Base-by-base conservation (phyloP, 2,113 vertebrate genomes). In the Tragelaphus scriptus region DNA sequence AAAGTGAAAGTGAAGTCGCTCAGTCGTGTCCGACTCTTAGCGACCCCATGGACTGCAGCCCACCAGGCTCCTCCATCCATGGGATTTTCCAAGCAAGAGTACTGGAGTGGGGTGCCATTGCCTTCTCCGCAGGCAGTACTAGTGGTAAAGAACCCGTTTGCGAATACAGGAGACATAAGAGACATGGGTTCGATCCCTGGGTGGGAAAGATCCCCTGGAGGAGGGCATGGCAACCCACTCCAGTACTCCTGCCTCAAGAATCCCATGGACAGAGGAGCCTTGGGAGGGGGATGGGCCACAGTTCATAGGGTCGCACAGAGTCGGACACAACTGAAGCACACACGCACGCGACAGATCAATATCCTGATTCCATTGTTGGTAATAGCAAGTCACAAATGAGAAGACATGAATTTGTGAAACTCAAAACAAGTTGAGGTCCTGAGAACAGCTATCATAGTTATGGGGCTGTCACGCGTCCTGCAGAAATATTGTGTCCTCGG, bases 271-370 rank as follows among this genome's bases (percentile, higher is more conserved):
- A 21, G 65, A 71, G 9, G 65, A 71, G 17, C 65, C 65, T 71
- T 4, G 2, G 8, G n/a, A 71, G n/a, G 17, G 4, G n/a, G 9
- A 19, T 21, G 4, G n/a, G n/a, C 65, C 36, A 19, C 65, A 71
- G 2, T 36, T 71, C n/a, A 71, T 21, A 71, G 65, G n/a, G n/a
- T 36, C 9, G 1, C 32, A 36, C n/a, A 36, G n/a, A 71, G 8
- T 71, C 9, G 0, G 65, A 36, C n/a, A 36, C 17, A 71, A 36
- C 17, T 1, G 65, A 71, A 71, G 65, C 65, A 71, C 9, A 7
- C n/a, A 71, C 1, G 2, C 4, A 5, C 9, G 11, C 0, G 2
- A 2, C n/a, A 71, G n/a, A 51, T 80, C 77, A 80, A 10, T 32
- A 19, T 80, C 77, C 47, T 80, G 51, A 51, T 80, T 17, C 47